Base-by-base conservation (phyloP, 2,797 vertebrate genomes). In the Liasis olivaceus region DNA sequence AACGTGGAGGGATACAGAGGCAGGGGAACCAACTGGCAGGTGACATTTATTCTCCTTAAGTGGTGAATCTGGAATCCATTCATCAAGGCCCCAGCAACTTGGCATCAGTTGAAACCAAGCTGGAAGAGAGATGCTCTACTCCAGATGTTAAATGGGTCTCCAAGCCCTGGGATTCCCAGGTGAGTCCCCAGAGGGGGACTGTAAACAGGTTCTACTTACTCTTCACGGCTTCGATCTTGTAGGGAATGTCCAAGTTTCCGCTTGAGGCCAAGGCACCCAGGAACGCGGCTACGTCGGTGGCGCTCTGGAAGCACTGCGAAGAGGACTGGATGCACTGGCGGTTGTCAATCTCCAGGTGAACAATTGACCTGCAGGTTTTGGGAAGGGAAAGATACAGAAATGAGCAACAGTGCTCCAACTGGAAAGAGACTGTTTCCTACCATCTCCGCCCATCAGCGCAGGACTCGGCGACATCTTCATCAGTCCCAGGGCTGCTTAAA, bases 271-370 rank as follows among this genome's bases (percentile, higher is more conserved):
- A 96, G 1, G 99, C 99, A 0, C 99, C 99, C 59, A 99, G 98
- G 97, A 99, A 99, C 0, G 99, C 99, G 0, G 99, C 99, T 62
- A 99, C 99, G 0, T 99, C 98, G 0, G 98, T 98, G 26, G 99
- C 97, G 2, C 98, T 99, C 97, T 99, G 98, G 98, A 99, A 99
- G 94, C 99, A 99, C 93, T 99, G 99, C 0, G 98, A 97, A 28
- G 98, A 99, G 0, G 99, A 98, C 95, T 99, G 99, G 96, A 98
- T 97, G 56, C 99, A 99, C 94, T 99, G 99, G 12, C 99, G 98
- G 96, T 99, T 99, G 97, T 99, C 99, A 0, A 99, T 99, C 96
- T 99, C 99, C 97, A 99, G 95, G 95, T 99, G 98, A 56, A 99
- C 99, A 0, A 99, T 97, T 24, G 99, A 99, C n/a, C 99, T 99